Conservation (phyloP, 2,797 vertebrate genomes). For the Salmo trutta region DNA sequence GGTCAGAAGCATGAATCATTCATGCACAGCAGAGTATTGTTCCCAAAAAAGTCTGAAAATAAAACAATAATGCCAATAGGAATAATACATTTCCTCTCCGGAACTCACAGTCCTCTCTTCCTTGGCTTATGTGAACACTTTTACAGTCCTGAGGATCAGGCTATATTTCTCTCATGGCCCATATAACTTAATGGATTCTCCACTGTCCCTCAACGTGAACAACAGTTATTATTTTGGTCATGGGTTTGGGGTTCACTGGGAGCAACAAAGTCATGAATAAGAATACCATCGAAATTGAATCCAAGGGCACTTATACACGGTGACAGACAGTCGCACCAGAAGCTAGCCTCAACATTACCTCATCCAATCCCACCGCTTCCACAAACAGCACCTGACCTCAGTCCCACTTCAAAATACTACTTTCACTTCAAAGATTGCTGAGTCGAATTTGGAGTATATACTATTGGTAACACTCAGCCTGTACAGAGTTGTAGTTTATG, state of each 20-base stretch:
- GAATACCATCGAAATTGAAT: constrained; percentile 40
- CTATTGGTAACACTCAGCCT: background rate
- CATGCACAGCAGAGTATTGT: constrained; percentile 42
- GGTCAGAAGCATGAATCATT: constrained; percentile 55
- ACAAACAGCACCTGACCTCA: constrained; percentile 35
- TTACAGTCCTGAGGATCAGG: constrained; percentile 19
- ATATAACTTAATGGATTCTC: constrained; percentile 52
- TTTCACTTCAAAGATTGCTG: constrained; percentile 11
- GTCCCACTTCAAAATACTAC: constrained; percentile 17
- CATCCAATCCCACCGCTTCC: constrained; percentile 23
- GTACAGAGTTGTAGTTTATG: background rate
- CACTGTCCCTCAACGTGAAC: constrained; percentile 32
- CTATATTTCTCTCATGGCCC: constrained; percentile 32
- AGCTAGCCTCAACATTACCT: constrained; percentile 39
- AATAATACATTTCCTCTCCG: constrained; percentile 21
- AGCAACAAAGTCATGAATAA: constrained; percentile 34
- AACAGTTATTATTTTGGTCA: constrained; percentile 46
- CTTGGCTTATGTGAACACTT: constrained; percentile 27
- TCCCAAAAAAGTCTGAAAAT: constrained; percentile 38
- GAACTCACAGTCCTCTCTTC: constrained; percentile 10
- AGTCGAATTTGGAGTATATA: background rate
- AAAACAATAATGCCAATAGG: constrained; percentile 30
- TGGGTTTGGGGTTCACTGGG: constrained; percentile 29
- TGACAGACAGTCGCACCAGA: constrained; percentile 34
- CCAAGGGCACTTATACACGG: constrained; percentile 27